Conservation (phyloP, 2,888 invertebrate species). For the Aspidiotus destructor region DNA sequence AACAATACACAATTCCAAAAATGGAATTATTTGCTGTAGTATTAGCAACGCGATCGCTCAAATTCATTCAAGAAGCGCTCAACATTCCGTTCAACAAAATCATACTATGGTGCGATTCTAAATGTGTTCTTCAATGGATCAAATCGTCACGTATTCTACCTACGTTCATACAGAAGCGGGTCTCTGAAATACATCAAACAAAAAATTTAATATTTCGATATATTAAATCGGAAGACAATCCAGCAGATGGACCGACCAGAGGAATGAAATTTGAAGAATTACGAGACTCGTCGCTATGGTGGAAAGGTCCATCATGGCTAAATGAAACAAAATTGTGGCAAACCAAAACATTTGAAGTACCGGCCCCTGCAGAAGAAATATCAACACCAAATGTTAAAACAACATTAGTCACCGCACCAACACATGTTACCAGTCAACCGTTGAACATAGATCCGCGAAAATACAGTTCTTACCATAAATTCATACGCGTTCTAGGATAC, state of each 20-base stretch:
- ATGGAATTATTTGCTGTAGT: neutral
- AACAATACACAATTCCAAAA: neutral
- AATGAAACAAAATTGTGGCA: neutral
- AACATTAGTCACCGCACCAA: neutral
- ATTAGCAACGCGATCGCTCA: neutral
- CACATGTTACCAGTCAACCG: neutral
- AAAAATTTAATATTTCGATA: neutral
- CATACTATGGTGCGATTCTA: constrained; percentile 8
- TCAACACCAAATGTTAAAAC: neutral
- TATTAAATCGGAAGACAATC: constrained; percentile 9
- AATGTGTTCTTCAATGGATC: neutral
- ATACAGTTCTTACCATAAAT: neutral
- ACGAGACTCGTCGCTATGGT: neutral
- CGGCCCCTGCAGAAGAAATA: neutral
- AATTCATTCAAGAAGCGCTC: neutral
- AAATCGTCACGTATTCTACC: neutral
- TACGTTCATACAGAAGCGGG: neutral
- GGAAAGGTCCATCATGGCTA: neutral
- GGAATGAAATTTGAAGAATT: neutral
- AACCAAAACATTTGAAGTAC: neutral
- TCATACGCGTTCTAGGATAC: neutral
- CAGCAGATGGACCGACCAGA: neutral
- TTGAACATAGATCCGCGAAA: neutral
- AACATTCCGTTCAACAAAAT: neutral
- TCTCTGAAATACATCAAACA: neutral